Evolutionary conservation across 2,888 invertebrate species (phyloP), one percentile per base, ranked within the genome.

Genomic region (Erannis defoliaria): DNA sequence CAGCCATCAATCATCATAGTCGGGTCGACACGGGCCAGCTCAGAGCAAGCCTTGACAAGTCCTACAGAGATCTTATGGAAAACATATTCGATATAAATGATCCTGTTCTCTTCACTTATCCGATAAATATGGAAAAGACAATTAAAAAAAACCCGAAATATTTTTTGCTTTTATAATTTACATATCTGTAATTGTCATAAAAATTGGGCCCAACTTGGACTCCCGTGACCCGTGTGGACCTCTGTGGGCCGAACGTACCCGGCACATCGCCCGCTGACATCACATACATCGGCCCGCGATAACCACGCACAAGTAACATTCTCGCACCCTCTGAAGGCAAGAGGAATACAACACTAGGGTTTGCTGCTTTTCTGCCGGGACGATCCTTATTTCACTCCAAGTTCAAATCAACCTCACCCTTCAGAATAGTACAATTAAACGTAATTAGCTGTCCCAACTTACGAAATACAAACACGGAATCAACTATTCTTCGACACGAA

Each of bases 401-500:
- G 29, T 29, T 37, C 23, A 59, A 62, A 60, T 66, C 71, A 70
- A 75, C 40, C 53, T 42, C 53, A 53, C 65, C 70, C 65, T 70
- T 68, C 70, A 67, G 68, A 65, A 58, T 45, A 35, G 55, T 61
- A 65, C 66, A 64, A 49, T 59, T 64, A 66, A 66, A 66, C 67
- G 68, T 62, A 71, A 64, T 66, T 88, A 89, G 87, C 88, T 88
- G 88, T 88, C 88, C 88, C 86, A 83, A 85, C 87, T 89, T 86
- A 86, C 82, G 82, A 78, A 86, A 84, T 86, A 88, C 88, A 88
- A 88, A 89, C 88, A 89, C 89, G 85, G 86, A 88, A 85, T 87
- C 85, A 85, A 84, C 83, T 88, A 87, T 84, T 82, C 84, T 83
- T 82, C 81, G 77, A 74, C 64, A 66, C 68, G 69, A 62, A 66